phyloP scores from a whole-genome alignment of 2,797 vertebrate species.

The Enteromius afrohamiltoni region DNA sequence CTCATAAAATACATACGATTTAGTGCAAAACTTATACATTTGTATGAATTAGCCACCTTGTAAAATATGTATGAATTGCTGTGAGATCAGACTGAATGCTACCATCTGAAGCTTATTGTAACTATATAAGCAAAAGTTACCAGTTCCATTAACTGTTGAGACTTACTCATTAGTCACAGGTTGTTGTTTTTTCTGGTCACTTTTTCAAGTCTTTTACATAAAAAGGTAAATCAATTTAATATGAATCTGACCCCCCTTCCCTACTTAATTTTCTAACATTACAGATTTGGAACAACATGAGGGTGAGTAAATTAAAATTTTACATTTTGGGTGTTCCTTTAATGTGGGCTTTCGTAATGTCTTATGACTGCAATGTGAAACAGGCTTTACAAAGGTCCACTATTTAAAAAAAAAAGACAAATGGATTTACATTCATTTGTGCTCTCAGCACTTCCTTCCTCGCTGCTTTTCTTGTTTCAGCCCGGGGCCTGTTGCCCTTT shows the following conservation, averaged over 20 bases:
- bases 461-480: not conserved
- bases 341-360: not conserved
- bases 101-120: not conserved
- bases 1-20: too few relatives aligned
- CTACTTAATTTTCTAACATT: too few relatives aligned
- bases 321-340: not conserved
- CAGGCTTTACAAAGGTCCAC: slow-evolving; percentile 1
- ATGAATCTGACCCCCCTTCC: not conserved
- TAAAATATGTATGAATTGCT: too few relatives aligned
- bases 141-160: not conserved
- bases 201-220: not conserved
- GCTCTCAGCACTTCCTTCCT: slow-evolving; percentile 29
- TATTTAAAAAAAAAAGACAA: slow-evolving; percentile 26
- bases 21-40: too few relatives aligned
- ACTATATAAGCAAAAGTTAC: not conserved
- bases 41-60: too few relatives aligned
- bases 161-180: not conserved
- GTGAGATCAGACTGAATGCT: too few relatives aligned
- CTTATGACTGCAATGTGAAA: not conserved
- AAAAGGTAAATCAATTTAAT: not conserved
- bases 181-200: not conserved
- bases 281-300: not conserved
- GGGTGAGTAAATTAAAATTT: not conserved
- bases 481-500: not conserved
- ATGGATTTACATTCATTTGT: slow-evolving; percentile 11